These are phyloP conservation scores for Percopsis transmontana DNA, from an alignment of 2,113 vertebrate genomes.

Conservation along the genomic window DNA sequence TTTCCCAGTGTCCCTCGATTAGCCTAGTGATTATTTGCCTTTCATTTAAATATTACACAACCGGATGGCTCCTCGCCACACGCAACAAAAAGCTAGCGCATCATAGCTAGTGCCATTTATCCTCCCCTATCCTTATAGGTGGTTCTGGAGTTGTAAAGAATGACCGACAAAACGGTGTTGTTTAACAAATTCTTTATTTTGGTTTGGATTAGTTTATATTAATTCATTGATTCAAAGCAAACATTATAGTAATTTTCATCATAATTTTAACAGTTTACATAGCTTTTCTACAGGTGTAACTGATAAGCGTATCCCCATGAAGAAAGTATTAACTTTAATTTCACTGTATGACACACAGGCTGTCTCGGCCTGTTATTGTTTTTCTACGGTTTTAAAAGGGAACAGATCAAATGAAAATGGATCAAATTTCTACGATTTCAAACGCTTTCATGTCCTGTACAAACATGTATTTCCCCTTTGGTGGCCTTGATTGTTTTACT, in stretches of 20 bases:
- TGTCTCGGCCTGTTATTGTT: conserved; percentile 40
- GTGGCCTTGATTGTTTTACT: conserved; percentile 54
- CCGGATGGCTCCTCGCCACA: conserved; percentile 18
- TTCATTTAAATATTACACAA: conserved; percentile 21
- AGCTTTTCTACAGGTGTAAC: background rate
- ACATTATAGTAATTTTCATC: too few relatives aligned
- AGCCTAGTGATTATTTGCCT: conserved; percentile 58
- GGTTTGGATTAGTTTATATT: too few relatives aligned
- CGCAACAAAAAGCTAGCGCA: conserved; percentile 28
- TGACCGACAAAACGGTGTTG: too few relatives aligned
- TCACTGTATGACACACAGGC: background rate
- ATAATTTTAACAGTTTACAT: too few relatives aligned
- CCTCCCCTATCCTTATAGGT: background rate
- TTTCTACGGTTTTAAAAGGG: conserved; percentile 50
- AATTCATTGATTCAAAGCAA: too few relatives aligned
- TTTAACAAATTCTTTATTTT: too few relatives aligned
- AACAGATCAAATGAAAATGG: conserved; percentile 33
- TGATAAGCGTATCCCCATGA: background rate
- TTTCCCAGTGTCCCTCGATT: conserved; percentile 18
- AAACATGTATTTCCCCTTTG: conserved; percentile 55
- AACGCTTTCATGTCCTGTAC: conserved; percentile 34
- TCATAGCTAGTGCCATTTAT: conserved; percentile 16
- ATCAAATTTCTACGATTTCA: conserved; percentile 38
- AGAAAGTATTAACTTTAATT: background rate
- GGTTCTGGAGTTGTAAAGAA: background rate